Conservation (phyloP, 2,797 vertebrate genomes). For the Hozukius guyotensis region DNA sequence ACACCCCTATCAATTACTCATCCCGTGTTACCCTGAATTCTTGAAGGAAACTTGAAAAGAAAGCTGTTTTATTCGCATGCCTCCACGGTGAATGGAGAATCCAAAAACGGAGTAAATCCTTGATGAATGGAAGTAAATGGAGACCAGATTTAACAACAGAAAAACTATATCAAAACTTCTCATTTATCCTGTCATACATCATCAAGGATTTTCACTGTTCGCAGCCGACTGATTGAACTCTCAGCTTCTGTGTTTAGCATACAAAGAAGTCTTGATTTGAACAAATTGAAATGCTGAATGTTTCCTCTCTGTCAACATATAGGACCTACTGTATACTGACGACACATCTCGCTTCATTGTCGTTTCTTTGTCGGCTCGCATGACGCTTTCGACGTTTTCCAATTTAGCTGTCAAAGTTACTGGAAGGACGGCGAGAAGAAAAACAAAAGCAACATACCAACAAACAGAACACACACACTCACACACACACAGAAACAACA, state of each 20-base stretch:
- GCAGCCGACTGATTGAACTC: neutral
- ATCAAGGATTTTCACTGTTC: neutral
- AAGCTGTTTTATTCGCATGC: neutral
- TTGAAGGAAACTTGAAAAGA: neutral
- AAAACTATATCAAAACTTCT: neutral
- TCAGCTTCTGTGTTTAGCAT: neutral
- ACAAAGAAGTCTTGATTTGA: neutral
- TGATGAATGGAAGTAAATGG: too few relatives aligned
- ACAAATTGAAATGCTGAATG: neutral
- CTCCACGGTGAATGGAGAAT: neutral
- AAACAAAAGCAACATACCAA: neutral
- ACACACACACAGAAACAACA: neutral
- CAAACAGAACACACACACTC: neutral
- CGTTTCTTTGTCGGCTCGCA: constrained; percentile 26
- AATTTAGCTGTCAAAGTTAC: constrained; percentile 62
- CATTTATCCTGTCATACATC: neutral
- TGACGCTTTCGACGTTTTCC: constrained; percentile 42
- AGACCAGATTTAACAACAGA: too few relatives aligned
- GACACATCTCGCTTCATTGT: constrained; percentile 11
- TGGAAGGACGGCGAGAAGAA: neutral
- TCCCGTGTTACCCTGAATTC: neutral
- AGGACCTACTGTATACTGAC: neutral
- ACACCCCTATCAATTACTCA: neutral
- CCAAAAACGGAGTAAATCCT: neutral
- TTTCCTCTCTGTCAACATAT: neutral